Base-by-base conservation (phyloP, 2,888 invertebrate genomes). In the Stenichneumon culpator region DNA sequence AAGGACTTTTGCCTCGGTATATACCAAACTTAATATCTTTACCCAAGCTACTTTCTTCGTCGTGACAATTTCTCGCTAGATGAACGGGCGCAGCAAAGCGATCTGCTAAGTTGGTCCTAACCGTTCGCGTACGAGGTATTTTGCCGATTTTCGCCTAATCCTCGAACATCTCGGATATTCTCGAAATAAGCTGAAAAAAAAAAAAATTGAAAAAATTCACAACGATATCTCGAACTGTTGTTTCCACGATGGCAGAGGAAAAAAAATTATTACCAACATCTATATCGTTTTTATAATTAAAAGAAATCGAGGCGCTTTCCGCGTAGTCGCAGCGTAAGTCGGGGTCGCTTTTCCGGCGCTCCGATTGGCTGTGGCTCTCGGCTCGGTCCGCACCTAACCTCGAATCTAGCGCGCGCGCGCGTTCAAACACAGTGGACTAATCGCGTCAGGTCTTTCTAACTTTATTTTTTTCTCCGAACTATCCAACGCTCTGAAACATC, bases 1-100 rank as follows among this genome's bases (percentile, higher is more conserved):
- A 85, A 82, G 82, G 82, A 85, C 79, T 82, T 82, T 85, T 83
- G 79, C 85, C 72, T 82, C 79, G 68, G 72, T 79, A 80, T 77
- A 50, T 72, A 47, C 65, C 70, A 32, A 54, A 70, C 65, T 52
- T 70, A 28, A 14, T 69, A 65, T 44, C 60, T n/a, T 65, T 63
- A 28, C 28, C 63, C 7, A 32, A 28, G 60, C 11, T 25, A 63
- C 6, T 32, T 28, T 7, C 28, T 63, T 28, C n/a, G 25, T 63
- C 14, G 25, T n/a, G 32, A 63, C 28, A 28, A 63, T 63, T 63
- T 60, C 28, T 22, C 22, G 11, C 11, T 54, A 16, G 54, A 57
- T 11, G 9, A 57, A 25, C 14, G 4, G 1, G 5, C 14, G 57
- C 4, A 57, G 57, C 25, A 3, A 1, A 57, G 11, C 22, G 11